These are phyloP conservation scores for Taphrorychus bicolor DNA, from an alignment of 2,888 invertebrate genomes.

Conservation along the genomic window DNA sequence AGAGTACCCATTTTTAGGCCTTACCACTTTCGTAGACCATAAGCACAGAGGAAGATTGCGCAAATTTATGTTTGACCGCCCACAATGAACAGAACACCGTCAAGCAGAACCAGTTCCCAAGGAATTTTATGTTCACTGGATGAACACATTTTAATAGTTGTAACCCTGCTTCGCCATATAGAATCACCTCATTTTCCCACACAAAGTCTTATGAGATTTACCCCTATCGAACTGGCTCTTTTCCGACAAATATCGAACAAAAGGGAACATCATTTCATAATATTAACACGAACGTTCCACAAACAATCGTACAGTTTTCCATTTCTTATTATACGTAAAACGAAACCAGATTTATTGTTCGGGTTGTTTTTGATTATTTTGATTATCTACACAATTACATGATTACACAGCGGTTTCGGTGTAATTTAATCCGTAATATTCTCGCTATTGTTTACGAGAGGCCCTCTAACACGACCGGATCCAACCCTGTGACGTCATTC, in stretches of 20 bases:
- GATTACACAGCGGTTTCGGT: constrained; percentile 58
- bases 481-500: neutral
- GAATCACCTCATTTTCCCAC: neutral
- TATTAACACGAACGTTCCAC: constrained; percentile 23
- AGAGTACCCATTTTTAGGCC: too few species aligned
- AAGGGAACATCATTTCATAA: constrained; percentile 18
- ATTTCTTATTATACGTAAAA: constrained; percentile 21
- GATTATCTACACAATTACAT: constrained; percentile 62
- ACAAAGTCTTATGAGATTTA: too few species aligned
- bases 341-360: constrained; percentile 54
- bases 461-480: neutral
- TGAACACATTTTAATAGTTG: neutral
- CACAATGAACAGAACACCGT: neutral
- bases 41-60: too few species aligned
- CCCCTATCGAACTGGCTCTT: too few species aligned
- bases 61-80: neutral
- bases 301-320: constrained; percentile 34
- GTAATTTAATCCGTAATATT: constrained; percentile 48
- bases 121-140: neutral
- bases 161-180: neutral
- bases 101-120: neutral
- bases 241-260: constrained; percentile 8
- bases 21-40: too few species aligned
- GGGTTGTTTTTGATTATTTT: constrained; percentile 58
- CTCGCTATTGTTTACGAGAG: neutral